Evolutionary conservation across 2,113 vertebrate species (phyloP).

Genomic region (Colaptes auratus): DNA sequence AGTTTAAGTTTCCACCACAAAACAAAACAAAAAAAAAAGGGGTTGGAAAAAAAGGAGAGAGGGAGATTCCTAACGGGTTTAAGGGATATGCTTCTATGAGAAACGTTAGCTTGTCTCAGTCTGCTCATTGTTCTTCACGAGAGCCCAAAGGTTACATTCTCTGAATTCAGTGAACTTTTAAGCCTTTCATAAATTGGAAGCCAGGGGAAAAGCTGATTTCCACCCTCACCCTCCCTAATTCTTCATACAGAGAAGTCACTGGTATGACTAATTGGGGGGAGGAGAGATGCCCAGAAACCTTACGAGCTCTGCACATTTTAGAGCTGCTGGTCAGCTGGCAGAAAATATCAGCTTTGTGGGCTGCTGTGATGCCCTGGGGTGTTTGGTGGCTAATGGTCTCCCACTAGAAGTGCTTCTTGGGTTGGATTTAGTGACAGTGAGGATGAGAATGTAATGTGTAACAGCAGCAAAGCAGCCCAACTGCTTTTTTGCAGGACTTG

Average conservation of each 20-base stretch:
- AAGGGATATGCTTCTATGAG: background rate
- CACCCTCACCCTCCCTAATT: background rate
- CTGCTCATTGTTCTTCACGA: background rate
- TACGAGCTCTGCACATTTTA: background rate
- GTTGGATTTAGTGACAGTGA: background rate
- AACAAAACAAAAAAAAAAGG: no score
- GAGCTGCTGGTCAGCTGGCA: background rate
- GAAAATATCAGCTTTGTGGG: background rate
- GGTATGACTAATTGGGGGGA: background rate
- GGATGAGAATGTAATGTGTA: background rate
- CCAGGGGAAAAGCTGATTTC: conserved; percentile 5
- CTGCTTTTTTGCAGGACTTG: background rate
- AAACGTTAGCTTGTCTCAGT: background rate
- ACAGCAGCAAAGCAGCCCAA: background rate
- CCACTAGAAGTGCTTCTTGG: background rate
- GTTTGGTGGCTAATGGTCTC: background rate
- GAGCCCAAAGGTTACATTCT: conserved; percentile 43
- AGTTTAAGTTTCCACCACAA: background rate
- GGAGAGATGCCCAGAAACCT: background rate
- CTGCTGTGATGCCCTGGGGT: conserved; percentile 16
- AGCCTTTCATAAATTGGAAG: conserved; percentile 24
- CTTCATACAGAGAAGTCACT: background rate
- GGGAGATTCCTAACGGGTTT: background rate
- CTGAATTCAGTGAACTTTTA: conserved; percentile 44
- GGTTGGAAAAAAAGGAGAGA: background rate